Base-by-base conservation (phyloP, 2,888 invertebrate genomes). In the Nymphalis c-album region DNA sequence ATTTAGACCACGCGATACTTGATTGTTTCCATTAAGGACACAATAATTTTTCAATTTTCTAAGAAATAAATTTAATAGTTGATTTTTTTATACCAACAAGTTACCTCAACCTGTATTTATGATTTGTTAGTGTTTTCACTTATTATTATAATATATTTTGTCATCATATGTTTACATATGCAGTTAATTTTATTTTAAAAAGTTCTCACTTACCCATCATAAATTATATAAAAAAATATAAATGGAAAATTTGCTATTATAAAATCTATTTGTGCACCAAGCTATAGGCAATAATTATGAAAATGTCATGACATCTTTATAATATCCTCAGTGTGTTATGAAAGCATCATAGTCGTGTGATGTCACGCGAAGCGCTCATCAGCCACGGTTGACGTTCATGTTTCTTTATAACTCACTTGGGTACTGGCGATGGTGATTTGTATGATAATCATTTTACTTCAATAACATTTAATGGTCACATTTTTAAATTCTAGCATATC, bases 361-460 rank as follows among this genome's bases (percentile, higher is more conserved):
- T 72, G 67, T 66, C 89, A 90, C 89, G 90, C 90, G 81, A 90
- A 75, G 71, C 81, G 88, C 83, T 90, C 90, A 83, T 90, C 89
- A 90, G 81, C 80, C 75, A 77, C 53, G 40, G 67, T 64, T 63
- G 68, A 76, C 74, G 75, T 75, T 72, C 74, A 74, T 76, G 73
- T 72, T 77, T 76, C 76, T 78, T 80, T 81, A 82, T 78, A 79
- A 78, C 81, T 85, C 82, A 83, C 81, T 82, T 76, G 75, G 78
- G 76, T 76, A 73, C 72, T 74, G 73, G 72, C 71, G 69, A 74
- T 71, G 76, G 72, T 68, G 71, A 71, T 70, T 67, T 60, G 65
- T 57, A 53, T 60, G 26, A 48, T 51, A 51, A 62, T 35, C 47
- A 47, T 55, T n/a, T 35, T 26, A 48, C n/a, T 13, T 55, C 45